phyloP scores from a whole-genome alignment of 1,140 invertebrate genomes.

The Chironomus tepperi region DNA sequence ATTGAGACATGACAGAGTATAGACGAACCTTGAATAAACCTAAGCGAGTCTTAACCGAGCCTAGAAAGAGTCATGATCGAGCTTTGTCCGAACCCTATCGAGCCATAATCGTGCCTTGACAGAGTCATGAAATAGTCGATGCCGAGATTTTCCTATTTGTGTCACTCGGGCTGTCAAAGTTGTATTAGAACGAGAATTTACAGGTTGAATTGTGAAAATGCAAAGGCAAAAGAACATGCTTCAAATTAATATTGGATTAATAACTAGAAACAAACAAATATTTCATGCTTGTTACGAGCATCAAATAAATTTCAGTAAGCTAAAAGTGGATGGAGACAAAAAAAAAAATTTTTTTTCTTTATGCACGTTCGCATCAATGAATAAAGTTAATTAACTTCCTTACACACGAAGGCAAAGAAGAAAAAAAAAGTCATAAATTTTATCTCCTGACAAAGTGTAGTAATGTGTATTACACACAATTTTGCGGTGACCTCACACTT shows the following conservation, averaged over 20 bases:
- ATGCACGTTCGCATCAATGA: neutral
- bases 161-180: too few species aligned
- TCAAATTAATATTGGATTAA: constrained; percentile 17
- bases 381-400: constrained; percentile 23
- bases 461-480: neutral
- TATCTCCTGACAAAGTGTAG: constrained; percentile 1
- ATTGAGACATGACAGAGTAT: too few species aligned
- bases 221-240: constrained; percentile 22
- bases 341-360: neutral
- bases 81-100: too few species aligned
- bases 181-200: too few species aligned
- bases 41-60: too few species aligned
- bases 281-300: neutral
- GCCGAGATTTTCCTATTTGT: too few species aligned
- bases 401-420: neutral
- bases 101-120: too few species aligned
- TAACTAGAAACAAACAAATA: neutral
- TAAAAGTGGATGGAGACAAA: neutral
- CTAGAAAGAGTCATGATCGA: too few species aligned
- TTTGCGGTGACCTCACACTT: neutral
- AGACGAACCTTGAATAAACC: too few species aligned
- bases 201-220: constrained; percentile 3
- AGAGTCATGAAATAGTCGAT: too few species aligned
- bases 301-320: too few species aligned
- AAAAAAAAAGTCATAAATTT: neutral